Evolutionary conservation across 2,113 vertebrate genomes (phyloP).

Genomic region (Cynocephalus volans): DNA sequence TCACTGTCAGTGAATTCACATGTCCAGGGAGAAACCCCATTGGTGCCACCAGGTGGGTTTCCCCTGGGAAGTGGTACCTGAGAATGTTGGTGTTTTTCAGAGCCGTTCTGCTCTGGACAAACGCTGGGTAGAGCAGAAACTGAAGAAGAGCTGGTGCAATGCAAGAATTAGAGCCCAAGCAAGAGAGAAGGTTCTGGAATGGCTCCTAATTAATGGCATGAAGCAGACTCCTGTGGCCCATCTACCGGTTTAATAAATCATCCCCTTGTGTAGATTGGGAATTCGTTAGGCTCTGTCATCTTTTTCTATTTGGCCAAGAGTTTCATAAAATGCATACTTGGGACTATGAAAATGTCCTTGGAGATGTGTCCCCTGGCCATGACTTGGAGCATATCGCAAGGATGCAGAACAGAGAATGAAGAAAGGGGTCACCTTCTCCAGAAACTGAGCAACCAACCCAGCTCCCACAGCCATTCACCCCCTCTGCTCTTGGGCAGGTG

Average conservation of each 20-base stretch:
- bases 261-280: fast-evolving
- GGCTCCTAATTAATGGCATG: fast-evolving
- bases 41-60: no score
- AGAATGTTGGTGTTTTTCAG: fast-evolving
- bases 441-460: background rate
- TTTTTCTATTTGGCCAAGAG: background rate
- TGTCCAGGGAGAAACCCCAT: background rate
- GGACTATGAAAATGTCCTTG: no score
- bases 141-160: fast-evolving
- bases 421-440: fast-evolving
- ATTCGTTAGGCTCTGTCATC: fast-evolving
- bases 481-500: fast-evolving
- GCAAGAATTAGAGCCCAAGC: background rate
- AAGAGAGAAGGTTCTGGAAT: background rate
- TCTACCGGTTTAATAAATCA: background rate
- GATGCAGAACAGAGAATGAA: fast-evolving
- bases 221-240: background rate
- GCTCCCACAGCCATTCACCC: fast-evolving
- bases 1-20: fast-evolving
- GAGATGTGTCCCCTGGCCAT: fast-evolving
- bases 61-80: background rate
- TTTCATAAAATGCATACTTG: background rate
- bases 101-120: background rate
- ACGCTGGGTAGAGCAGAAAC: background rate
- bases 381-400: fast-evolving